These are phyloP conservation scores for Creontiades dilutus DNA, from an alignment of 2,888 invertebrate genomes.

Conservation along the genomic window DNA sequence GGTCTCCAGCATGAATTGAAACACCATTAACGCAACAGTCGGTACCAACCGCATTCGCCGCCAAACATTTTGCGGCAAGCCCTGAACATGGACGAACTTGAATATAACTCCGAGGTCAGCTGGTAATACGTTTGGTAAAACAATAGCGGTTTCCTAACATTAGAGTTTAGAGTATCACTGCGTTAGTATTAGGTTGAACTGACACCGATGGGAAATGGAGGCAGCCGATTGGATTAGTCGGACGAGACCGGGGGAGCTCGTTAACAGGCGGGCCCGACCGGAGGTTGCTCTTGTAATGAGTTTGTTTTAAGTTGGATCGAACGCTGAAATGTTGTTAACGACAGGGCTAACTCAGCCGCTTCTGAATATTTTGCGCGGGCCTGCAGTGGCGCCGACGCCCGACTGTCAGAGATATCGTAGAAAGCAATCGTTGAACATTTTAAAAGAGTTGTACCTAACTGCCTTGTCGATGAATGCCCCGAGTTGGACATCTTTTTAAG, in stretches of 20 bases:
- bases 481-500: too few relatives aligned
- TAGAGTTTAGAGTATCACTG: constrained; percentile 15
- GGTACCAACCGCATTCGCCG: too few relatives aligned
- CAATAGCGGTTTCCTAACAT: constrained; percentile 6
- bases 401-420: neutral
- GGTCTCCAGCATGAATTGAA: too few relatives aligned
- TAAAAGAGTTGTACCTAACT: too few relatives aligned
- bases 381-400: neutral
- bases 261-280: constrained; percentile 3
- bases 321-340: constrained; percentile 30
- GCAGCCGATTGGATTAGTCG: constrained; percentile 35
- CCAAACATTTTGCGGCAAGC: too few relatives aligned
- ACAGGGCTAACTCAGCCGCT: neutral
- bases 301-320: constrained; percentile 35
- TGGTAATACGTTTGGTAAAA: neutral
- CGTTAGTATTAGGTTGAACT: neutral
- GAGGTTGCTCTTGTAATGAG: constrained; percentile 19
- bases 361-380: neutral
- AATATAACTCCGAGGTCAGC: neutral
- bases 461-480: too few relatives aligned
- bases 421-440: too few relatives aligned
- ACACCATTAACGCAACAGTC: too few relatives aligned
- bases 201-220: constrained; percentile 26
- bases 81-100: too few relatives aligned
- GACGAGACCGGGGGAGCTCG: neutral